Evolutionary conservation across 1,140 invertebrate genomes (phyloP).

Genomic region (Hypothenemus hampei): DNA sequence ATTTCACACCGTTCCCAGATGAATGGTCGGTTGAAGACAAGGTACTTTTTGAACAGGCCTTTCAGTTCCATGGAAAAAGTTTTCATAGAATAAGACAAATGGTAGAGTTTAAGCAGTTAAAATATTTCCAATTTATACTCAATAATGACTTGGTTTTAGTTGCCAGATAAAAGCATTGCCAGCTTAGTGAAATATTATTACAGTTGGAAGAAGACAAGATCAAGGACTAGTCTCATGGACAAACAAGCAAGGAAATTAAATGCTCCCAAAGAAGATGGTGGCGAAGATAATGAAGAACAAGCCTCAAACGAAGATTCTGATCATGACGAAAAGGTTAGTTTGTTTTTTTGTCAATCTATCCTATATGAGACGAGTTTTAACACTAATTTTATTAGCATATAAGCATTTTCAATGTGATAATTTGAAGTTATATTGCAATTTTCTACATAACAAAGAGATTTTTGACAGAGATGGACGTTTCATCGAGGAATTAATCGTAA

Average conservation of each 20-base stretch:
- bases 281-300: constrained; percentile 67
- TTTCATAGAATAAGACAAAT: constrained; percentile 96
- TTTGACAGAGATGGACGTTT: constrained; percentile 68
- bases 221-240: constrained; percentile 90
- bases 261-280: constrained; percentile 50
- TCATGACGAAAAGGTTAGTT: constrained; percentile 81
- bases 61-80: constrained; percentile 97
- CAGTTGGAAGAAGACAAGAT: constrained; percentile 94
- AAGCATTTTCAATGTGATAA: background rate
- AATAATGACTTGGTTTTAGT: constrained; percentile 48
- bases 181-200: constrained; percentile 97
- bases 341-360: background rate
- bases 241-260: constrained; percentile 71
- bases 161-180: constrained; percentile 95
- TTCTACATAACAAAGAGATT: constrained; percentile 11
- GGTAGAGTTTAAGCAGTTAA: constrained; percentile 55
- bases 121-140: background rate
- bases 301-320: constrained; percentile 83
- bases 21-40: constrained; percentile 99
- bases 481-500: constrained; percentile 70
- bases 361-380: too few species aligned
- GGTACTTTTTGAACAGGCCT: constrained; percentile 96
- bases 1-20: constrained; percentile 96
- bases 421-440: background rate
- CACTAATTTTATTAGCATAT: background rate